Base-by-base conservation (phyloP, 2,888 invertebrate species). In the Lepetodrilus schrolli region DNA sequence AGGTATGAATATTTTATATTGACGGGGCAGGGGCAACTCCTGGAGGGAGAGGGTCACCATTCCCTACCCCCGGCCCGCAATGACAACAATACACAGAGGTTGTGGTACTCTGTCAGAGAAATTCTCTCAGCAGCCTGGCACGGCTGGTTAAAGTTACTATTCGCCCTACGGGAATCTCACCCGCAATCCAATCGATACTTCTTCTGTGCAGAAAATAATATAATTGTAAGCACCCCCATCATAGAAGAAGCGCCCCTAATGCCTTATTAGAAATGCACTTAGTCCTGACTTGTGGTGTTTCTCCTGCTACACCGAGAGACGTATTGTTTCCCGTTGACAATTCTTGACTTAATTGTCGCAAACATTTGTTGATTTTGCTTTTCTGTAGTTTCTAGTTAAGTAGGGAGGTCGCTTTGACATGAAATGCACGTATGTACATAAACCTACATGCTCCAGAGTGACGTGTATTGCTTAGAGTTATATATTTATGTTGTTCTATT, bases 1-100 rank as follows among this genome's bases (percentile, higher is more conserved):
- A n/a, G 17, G 13, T 17, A 72, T 65, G 66, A 65, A 72, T 72
- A 72, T 72, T 72, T 72, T 48, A 66, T 72, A 43, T 47, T 30
- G 21, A 47, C 68, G 23, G 47, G n/a, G 58, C 13, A 34, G 21
- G 58, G 58, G 58, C 26, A 30, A 26, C 30, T 13, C 58, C 30
- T n/a, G n/a, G 58, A 26, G n/a, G 7, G 58, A 34, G 58, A 58
- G 30, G 58, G 17, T 23, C n/a, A 34, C 26, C 10, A 17, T 5
- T 17, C 10, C 17, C 58, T 17, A n/a, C 10, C 23, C 26, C 0
- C 10, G 58, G 58, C 30, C 34, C 26, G 17, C 26, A 30, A 30
- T 26, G 58, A 51, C 0, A 34, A 58, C 58, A 58, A 58, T 13
- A 58, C 58, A 26, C n/a, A 30, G 23, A 0, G n/a, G 58, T 1